Conservation (phyloP, 2,797 vertebrate genomes). For the Rhincodon typus region DNA sequence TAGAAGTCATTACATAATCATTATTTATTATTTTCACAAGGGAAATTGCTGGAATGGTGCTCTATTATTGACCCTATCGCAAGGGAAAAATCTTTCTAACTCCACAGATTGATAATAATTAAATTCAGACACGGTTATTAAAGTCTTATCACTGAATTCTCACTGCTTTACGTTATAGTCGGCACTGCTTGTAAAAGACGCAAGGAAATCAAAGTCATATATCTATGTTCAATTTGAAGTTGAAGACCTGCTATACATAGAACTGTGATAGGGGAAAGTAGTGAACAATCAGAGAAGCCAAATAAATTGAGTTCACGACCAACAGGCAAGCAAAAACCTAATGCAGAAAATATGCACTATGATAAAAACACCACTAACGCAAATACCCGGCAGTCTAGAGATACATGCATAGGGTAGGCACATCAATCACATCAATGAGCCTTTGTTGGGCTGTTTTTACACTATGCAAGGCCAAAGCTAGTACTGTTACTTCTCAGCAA, state of each 20-base stretch:
- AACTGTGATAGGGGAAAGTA: not conserved
- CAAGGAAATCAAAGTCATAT: not conserved
- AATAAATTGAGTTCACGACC: not conserved
- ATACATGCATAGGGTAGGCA: not conserved
- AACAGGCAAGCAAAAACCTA: not conserved
- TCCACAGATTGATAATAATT: not conserved
- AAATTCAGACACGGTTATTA: not conserved
- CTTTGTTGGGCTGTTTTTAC: slow-evolving; percentile 11
- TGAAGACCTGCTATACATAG: not conserved
- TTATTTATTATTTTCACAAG: not conserved
- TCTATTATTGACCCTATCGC: not conserved
- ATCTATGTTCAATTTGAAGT: too few relatives aligned
- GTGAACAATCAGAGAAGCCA: not conserved
- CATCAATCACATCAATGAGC: not conserved
- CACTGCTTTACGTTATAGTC: not conserved
- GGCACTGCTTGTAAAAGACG: not conserved
- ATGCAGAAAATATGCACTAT: slow-evolving; percentile 12
- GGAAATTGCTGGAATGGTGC: not conserved
- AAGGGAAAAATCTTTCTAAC: not conserved
- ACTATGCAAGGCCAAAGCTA: not conserved
- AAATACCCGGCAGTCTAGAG: not conserved
- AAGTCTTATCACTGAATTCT: not conserved
- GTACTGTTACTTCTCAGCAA: not conserved
- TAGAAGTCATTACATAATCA: not conserved
- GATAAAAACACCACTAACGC: not conserved